These are phyloP conservation scores for Donacobius atricapilla DNA, from an alignment of 2,113 vertebrate species.

Conservation along the genomic window DNA sequence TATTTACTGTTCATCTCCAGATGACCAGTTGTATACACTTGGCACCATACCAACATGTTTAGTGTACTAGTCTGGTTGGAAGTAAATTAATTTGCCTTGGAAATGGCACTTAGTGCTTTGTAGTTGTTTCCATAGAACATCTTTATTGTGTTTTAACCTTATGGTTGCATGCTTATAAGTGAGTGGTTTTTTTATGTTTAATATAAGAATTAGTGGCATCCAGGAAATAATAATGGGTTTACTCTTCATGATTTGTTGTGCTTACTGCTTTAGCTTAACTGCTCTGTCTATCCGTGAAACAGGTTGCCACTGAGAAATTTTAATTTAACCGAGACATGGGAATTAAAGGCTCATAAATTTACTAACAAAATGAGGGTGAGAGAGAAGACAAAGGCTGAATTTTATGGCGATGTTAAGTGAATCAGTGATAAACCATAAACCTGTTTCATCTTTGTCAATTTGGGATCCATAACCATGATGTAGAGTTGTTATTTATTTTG, in stretches of 20 bases:
- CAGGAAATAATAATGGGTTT: not conserved
- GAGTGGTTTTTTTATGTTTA: not conserved
- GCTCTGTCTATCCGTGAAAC: not conserved
- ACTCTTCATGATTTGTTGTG: not conserved
- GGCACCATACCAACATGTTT: not conserved
- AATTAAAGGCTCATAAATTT: constrained; percentile 40
- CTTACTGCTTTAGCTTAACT: not conserved
- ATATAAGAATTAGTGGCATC: not conserved
- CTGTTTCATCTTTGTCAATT: constrained; percentile 15
- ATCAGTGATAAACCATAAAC: not conserved
- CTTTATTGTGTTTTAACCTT: not conserved
- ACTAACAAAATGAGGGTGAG: not conserved
- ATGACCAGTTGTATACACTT: not conserved
- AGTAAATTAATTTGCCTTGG: not conserved
- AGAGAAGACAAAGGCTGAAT: not conserved
- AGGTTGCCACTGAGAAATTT: constrained; percentile 30
- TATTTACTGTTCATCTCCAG: not conserved
- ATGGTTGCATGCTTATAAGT: not conserved
- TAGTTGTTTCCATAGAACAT: not conserved
- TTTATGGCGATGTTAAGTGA: not conserved
- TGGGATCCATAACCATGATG: constrained; percentile 11
- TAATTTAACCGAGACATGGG: constrained; percentile 7
- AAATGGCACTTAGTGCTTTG: not conserved
- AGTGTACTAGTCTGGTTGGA: not conserved
- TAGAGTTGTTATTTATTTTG: constrained; percentile 51